phyloP scores from a whole-genome alignment of 1,140 invertebrate species.

The Leptoteleia sp. region DNA sequence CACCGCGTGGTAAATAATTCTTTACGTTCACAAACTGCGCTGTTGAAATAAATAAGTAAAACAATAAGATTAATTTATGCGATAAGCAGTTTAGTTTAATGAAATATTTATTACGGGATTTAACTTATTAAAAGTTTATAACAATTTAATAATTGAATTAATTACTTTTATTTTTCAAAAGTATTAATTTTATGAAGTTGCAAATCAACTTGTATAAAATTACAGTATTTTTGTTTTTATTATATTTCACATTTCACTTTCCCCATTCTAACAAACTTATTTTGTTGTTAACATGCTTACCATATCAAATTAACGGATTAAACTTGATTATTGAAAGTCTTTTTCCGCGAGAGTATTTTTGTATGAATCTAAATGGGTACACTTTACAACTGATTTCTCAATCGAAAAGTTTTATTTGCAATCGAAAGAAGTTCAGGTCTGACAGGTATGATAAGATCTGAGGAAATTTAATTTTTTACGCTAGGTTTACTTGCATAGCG shows the following conservation, averaged over 20 bases:
- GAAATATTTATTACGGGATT: conserved; percentile 12
- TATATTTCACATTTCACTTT: not conserved
- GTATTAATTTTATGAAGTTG: no score
- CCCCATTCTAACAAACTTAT: not conserved
- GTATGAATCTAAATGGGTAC: conserved; percentile 6
- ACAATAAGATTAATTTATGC: conserved; percentile 37
- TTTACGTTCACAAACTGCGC: conserved; percentile 4
- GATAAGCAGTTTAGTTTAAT: conserved; percentile 18
- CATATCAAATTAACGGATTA: conserved; percentile 14
- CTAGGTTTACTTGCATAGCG: conserved; percentile 6
- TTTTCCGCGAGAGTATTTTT: conserved; percentile 10
- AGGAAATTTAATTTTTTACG: conserved; percentile 36
- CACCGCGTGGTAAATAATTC: conserved; percentile 7
- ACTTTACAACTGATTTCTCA: conserved; percentile 24
- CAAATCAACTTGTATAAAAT: no score
- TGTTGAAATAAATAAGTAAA: conserved; percentile 40
- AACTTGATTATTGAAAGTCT: conserved; percentile 2
- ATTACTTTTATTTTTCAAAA: conserved; percentile 35
- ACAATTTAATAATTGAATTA: conserved; percentile 16
- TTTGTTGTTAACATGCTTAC: conserved; percentile 3
- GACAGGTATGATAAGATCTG: conserved; percentile 35
- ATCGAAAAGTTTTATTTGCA: conserved; percentile 37
- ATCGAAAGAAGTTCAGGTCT: conserved; percentile 41
- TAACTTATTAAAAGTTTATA: conserved; percentile 19
- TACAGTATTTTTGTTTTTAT: no score